phyloP scores from a whole-genome alignment of 2,113 vertebrate species.

The Anhinga anhinga region DNA sequence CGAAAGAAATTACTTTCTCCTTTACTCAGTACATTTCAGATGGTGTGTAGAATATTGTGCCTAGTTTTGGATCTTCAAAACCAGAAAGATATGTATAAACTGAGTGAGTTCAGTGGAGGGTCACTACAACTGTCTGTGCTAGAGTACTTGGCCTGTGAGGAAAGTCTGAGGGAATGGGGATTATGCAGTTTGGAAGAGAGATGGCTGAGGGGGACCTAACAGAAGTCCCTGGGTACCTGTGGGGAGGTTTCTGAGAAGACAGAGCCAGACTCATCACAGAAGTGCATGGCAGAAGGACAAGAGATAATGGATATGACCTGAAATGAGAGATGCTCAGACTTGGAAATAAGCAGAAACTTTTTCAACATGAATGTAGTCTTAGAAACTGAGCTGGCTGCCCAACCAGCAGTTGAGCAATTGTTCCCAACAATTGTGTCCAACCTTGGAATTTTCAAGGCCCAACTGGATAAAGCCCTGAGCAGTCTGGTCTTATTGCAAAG shows the following conservation, averaged over 20 bases:
- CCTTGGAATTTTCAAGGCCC: background rate
- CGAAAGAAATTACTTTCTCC: background rate
- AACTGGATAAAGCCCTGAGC: background rate
- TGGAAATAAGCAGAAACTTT: background rate
- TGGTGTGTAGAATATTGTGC: background rate
- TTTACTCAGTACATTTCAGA: background rate
- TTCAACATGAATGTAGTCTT: background rate
- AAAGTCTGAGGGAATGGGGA: background rate
- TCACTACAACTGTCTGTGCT: accelerated
- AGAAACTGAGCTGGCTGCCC: background rate
- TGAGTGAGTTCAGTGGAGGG: background rate
- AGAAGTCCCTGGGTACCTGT: background rate
- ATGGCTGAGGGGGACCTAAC: background rate
- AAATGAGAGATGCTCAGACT: background rate
- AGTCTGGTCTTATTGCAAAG: background rate
- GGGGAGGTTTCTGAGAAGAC: background rate
- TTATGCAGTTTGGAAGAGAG: background rate
- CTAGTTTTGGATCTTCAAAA: background rate
- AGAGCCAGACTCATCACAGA: background rate
- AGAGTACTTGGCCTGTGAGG: background rate
- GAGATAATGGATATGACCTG: background rate
- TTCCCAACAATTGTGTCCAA: background rate
- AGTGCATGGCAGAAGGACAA: background rate
- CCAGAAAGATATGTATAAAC: background rate
- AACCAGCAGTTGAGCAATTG: too few relatives aligned